Evolutionary conservation across 2,888 invertebrate species (phyloP), one percentile per base, ranked within the genome.

Genomic region (Hydraecia micacea): DNA sequence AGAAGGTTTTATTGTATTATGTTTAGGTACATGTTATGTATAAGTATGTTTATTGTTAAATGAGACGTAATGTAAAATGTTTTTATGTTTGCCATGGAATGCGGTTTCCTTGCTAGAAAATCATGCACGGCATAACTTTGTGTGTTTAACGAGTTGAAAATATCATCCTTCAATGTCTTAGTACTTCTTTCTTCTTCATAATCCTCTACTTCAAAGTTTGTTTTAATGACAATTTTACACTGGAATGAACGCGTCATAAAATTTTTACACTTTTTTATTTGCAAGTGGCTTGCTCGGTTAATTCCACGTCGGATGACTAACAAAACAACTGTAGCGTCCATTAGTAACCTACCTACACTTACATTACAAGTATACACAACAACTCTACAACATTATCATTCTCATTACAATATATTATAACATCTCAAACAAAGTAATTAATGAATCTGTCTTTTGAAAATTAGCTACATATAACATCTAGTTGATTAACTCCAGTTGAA

Each of bases 261-360:
- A 39, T 58, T 70, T 60, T 13, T 60, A 75, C 73, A 69, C n/a
- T 63, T 65, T 71, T 79, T 77, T 77, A 77, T 80, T 87, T 74
- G 72, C 58, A 32, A 70, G 25, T 67, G 65, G 49, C 63, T 83
- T 52, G 74, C 21, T 39, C 25, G 73, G 75, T 68, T 87, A 87
- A 75, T 77, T 87, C 80, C 74, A 80, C 70, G 52, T 70, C 69
- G 25, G 28, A 69, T 87, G 80, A 85, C 76, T 85, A 85, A 86
- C 52, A 70, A 62, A 85, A 86, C 52, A 70, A 62, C 32, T 84
- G 21, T 75, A 66, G n/a, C 52, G 65, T 60, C 62, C 49, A 80
- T 84, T 84, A 73, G 73, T 76, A 79, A 84, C 67, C 67, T 71
- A 79, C 46, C 72, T 83, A 83, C 66, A 69, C 32, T 63, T 42